Base-by-base conservation (phyloP, 2,797 vertebrate genomes). In the Propithecus deckenii region DNA sequence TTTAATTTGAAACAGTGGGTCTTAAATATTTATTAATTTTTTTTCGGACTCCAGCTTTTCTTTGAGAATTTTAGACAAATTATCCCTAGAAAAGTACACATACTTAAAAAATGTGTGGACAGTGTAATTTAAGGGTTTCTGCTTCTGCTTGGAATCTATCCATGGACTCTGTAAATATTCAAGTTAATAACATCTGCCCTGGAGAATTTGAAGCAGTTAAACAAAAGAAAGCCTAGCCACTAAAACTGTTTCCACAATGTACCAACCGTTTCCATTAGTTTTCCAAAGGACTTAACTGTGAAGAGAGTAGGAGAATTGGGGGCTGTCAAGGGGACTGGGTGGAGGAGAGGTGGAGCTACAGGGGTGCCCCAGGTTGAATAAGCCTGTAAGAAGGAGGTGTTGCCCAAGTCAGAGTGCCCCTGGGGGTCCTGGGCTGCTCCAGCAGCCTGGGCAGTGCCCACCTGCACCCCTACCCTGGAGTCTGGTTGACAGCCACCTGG, bases 61-160 rank as follows among this genome's bases (percentile, higher is more conserved):
- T 96, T 72, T 91, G 18, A n/a, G 32, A 86, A 84, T 61, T 91
- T 50, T 71, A 85, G 59, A 55, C 28, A 94, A 50, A 10, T 74
- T 92, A 23, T 95, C 57, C 43, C 57, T 17, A 83, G 43, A 72
- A 69, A 89, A 95, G 8, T 57, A 8, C 22, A 74, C 48, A 81
- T 4, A 59, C n/a, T 86, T 86, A 32, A 76, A 55, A 43, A 72
- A 52, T 8, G 48, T 35, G 41, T 28, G 71, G 35, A 61, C 25
- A 55, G 4, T 80, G 10, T 74, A 46, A 87, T 43, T 65, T 41
- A 57, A 86, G 18, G 15, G 4, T 57, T 46, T 89, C 41, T 20
- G 28, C n/a, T 84, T 8, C 35, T 83, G 17, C 48, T 63, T 89
- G 55, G 61, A 89, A 2, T 59, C 35, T 55, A 5, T 52, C 41